phyloP scores from a whole-genome alignment of 1,140 invertebrate genomes.

The Drosophila mojavensis region DNA sequence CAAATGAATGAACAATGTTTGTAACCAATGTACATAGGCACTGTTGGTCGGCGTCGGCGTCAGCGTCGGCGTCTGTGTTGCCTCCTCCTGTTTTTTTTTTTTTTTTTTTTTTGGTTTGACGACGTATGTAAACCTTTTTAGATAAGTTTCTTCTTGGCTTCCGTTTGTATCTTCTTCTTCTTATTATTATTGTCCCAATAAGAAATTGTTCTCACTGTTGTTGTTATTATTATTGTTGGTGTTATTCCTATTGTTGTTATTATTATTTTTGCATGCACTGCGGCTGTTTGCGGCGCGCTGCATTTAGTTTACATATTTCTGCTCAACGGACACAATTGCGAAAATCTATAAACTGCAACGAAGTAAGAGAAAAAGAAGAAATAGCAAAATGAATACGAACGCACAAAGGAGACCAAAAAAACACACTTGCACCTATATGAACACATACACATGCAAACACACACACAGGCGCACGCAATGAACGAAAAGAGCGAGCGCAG shows the following conservation, averaged over 20 bases:
- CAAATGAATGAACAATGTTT: conserved; percentile 44
- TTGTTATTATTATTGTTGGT: conserved; percentile 6
- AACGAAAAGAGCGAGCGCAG: conserved; percentile 46
- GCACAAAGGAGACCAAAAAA: conserved; percentile 70
- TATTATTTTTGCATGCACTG: conserved; percentile 36
- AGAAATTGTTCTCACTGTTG: conserved; percentile 38
- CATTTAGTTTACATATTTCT: conserved; percentile 82
- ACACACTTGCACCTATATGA: conserved; percentile 32
- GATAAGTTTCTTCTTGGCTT: conserved; percentile 11
- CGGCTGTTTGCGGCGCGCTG: conserved; percentile 60
- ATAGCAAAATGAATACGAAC: conserved; percentile 67
- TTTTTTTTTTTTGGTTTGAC: conserved; percentile 9
- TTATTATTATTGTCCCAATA: conserved; percentile 46
- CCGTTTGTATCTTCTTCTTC: conserved; percentile 3
- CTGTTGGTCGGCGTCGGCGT: conserved; percentile 62
- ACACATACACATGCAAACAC: conserved; percentile 9
- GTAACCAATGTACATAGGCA: conserved; percentile 63
- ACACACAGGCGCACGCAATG: conserved; percentile 43
- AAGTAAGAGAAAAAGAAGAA: conserved; percentile 51
- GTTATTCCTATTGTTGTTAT: conserved; percentile 20
- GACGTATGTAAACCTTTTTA: conserved; percentile 30
- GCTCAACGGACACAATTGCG: conserved; percentile 73
- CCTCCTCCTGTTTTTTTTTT: background rate
- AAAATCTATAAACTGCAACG: conserved; percentile 84
- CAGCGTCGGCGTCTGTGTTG: conserved; percentile 20